phyloP scores from a whole-genome alignment of 1,140 invertebrate species.

The Zaprionus tsacasi region DNA sequence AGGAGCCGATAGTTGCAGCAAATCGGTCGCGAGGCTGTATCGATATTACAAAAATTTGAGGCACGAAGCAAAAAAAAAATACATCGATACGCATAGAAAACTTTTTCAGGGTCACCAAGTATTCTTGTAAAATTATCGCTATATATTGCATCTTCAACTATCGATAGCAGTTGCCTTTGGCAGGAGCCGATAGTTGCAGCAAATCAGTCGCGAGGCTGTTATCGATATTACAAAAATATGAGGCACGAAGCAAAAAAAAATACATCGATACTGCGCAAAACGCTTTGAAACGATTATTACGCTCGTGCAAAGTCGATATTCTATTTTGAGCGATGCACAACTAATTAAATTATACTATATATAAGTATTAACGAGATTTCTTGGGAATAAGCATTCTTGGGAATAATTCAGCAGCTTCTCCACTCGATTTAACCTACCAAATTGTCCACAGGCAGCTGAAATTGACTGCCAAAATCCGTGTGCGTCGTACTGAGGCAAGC shows the following conservation, averaged over 20 bases:
- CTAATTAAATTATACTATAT: not conserved
- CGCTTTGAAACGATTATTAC: not conserved
- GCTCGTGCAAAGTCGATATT: not conserved
- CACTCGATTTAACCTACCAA: conserved; percentile 31
- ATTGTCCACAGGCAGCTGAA: conserved; percentile 40
- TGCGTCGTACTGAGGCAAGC: conserved; percentile 68
- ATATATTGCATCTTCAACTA: not conserved
- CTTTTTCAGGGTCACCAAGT: no score
- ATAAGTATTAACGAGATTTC: not conserved
- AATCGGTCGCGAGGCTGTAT: not conserved
- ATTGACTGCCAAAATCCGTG: conserved; percentile 40
- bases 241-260: not conserved
- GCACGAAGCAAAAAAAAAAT: not conserved
- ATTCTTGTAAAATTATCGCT: not conserved
- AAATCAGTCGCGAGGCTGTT: not conserved
- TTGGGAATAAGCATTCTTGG: not conserved
- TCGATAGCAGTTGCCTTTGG: not conserved
- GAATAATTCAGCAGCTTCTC: no score
- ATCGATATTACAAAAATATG: not conserved
- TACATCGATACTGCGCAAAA: not conserved
- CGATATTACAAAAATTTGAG: not conserved
- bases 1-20: not conserved
- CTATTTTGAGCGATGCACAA: not conserved
- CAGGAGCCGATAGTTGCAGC: not conserved
- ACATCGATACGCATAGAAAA: not conserved